These are phyloP conservation scores for Dryas iulia DNA, from an alignment of 1,140 invertebrate species.

Conservation along the genomic window DNA sequence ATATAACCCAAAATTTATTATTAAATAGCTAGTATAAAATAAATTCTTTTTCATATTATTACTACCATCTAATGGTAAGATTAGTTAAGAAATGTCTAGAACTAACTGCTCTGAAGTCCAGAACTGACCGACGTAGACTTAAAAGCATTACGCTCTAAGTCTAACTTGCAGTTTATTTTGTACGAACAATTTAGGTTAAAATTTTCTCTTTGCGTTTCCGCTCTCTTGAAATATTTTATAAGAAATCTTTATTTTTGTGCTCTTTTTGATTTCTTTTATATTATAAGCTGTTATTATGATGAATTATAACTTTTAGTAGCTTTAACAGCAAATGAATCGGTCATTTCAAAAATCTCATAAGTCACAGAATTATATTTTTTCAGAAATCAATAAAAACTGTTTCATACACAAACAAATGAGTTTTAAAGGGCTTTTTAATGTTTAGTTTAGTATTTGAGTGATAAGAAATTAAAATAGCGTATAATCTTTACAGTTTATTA, in stretches of 20 bases:
- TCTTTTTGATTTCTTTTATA: neutral
- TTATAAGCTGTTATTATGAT: neutral
- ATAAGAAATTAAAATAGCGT: no score
- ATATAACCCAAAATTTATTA: no score
- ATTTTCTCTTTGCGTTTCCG: neutral
- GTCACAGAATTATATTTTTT: no score
- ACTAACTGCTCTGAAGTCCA: constrained; percentile 2
- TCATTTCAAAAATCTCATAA: no score
- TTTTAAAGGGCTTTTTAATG: no score
- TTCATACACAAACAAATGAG: no score
- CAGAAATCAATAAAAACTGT: no score
- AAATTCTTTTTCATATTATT: neutral
- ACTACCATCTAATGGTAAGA: neutral
- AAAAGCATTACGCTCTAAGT: constrained; percentile 16
- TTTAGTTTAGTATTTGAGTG: no score
- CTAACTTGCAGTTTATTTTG: constrained; percentile 9
- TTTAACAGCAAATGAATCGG: no score
- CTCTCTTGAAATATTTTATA: neutral
- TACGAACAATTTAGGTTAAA: constrained; percentile 3
- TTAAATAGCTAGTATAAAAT: no score
- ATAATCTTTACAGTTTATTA: no score
- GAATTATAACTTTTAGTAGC: no score
- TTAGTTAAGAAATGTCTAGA: constrained; percentile 14
- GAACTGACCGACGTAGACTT: constrained; percentile 21
- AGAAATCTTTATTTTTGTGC: neutral